Conservation (phyloP, 2,113 vertebrate species). For the Brachypodius melanocephalos region DNA sequence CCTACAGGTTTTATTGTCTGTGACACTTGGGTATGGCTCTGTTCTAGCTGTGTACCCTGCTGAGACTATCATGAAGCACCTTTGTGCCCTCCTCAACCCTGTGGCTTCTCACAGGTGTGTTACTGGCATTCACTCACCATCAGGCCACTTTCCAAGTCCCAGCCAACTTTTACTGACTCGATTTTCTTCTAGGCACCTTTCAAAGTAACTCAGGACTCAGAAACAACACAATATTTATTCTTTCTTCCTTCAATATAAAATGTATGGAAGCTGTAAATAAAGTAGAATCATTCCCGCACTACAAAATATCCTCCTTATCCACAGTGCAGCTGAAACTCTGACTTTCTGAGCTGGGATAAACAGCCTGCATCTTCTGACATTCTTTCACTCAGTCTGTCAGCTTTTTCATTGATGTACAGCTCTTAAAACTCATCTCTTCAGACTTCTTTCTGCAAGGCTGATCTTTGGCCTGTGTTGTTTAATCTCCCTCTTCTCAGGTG, state of each 20-base stretch:
- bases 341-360: not conserved
- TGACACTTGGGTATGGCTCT: not conserved
- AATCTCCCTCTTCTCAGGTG: not conserved
- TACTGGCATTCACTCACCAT: not conserved
- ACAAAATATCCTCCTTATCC: not conserved
- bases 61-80: not conserved
- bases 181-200: not conserved
- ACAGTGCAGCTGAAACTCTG: not conserved
- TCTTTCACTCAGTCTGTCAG: not conserved
- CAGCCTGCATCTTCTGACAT: not conserved
- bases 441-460: not conserved
- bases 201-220: not conserved
- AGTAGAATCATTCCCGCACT: not conserved
- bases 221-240: slow-evolving; percentile 6
- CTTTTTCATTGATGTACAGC: not conserved
- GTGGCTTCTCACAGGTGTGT: not conserved
- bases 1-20: not conserved
- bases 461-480: not conserved
- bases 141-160: not conserved
- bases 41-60: not conserved
- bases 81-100: not conserved
- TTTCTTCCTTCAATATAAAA: slow-evolving; percentile 1
- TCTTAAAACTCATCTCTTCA: not conserved
- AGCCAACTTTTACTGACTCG: not conserved
- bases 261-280: not conserved